Evolutionary conservation across 2,113 vertebrate genomes (phyloP), one percentile per base, ranked within the genome.

Genomic region (Cichladusa arquata): DNA sequence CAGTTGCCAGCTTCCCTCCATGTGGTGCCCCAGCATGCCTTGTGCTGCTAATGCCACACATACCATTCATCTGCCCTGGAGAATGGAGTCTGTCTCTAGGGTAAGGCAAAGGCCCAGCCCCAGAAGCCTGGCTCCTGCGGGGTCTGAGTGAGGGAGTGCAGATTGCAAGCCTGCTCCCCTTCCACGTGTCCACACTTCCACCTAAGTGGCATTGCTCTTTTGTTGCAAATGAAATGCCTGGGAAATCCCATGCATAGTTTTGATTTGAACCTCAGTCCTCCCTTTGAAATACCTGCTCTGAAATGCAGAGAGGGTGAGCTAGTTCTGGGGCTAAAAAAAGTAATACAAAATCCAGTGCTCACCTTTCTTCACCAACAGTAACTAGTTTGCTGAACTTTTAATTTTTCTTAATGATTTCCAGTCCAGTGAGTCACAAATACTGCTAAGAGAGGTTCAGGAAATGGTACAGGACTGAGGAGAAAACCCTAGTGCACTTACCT

Each of bases 41-140:
- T 93, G 83, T 94, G 92, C 85, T 86, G 84, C 73, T 72, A 53
- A 48, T 91, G 94, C 92, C 95, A 81, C 77, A 56, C 57, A 44
- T 31, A 51, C 62, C 77, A 50, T 85, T 93, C 78, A 66, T 71
- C 58, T 94, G 72, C 88, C 72, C 86, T 73, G 73, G 89, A 81
- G 76, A 90, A 70, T 28, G 42, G 72, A 88, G 84, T 85, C 45
- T 93, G 34, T 60, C 77, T 72, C 76, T 69, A 90, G 96, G 70
- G 70, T 93, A 76, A 96, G 92, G 94, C 96, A 88, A 18, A 4
- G 11, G 53, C 71, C 47, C 54, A 90, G 70, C 57, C 72, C 69
- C 82, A 33, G 65, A 77, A 78, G 51, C 51, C 40, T 67, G 74
- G 60, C 74, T 86, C 62, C 81, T 53, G 67, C 0, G 0, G 19